Conservation (phyloP, 2,113 vertebrate species). For the Aptenodytes patagonicus region DNA sequence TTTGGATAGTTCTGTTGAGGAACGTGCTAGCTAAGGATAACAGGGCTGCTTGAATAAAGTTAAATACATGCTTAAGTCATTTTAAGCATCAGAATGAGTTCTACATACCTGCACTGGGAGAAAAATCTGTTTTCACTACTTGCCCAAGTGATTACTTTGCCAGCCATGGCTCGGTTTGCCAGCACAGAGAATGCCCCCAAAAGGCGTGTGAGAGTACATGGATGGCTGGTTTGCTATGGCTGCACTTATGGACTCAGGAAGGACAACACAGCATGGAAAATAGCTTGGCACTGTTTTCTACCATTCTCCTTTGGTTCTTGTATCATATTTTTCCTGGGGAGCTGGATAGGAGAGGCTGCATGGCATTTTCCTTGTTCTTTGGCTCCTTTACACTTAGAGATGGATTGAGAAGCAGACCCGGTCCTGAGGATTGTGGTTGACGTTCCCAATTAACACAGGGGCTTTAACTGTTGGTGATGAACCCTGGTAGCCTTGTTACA, state of each 20-base stretch:
- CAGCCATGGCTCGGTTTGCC: background rate
- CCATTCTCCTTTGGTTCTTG: background rate
- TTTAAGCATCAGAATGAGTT: background rate
- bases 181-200: background rate
- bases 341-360: background rate
- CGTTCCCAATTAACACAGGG: background rate
- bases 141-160: background rate
- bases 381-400: background rate
- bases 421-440: background rate
- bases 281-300: background rate
- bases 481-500: background rate
- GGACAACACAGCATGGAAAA: background rate
- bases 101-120: background rate
- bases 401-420: background rate
- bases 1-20: background rate
- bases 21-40: background rate
- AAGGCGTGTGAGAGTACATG: background rate
- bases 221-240: background rate
- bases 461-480: background rate
- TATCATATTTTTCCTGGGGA: background rate
- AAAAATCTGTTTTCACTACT: background rate
- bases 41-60: background rate
- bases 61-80: background rate
- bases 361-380: background rate
- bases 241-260: accelerated